These are phyloP conservation scores for Drosophila ambigua DNA, from an alignment of 1,140 invertebrate species.

Conservation along the genomic window DNA sequence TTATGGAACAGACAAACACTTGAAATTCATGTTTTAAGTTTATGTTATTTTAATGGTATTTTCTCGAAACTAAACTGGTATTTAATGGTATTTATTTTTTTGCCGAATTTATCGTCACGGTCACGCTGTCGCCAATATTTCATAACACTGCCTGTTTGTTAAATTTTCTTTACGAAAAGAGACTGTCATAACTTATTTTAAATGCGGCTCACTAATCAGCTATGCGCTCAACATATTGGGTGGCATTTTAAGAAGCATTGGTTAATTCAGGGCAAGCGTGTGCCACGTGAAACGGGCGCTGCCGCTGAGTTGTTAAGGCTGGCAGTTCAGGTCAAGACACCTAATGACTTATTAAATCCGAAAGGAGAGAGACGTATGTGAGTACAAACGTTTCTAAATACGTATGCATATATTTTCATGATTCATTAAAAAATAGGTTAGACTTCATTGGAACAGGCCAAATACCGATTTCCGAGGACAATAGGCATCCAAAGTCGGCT, in stretches of 20 bases:
- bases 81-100: no score
- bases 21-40: no score
- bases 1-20: no score
- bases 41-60: no score
- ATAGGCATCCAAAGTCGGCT: conserved; percentile 88
- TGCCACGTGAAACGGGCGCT: conserved; percentile 84
- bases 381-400: conserved; percentile 43
- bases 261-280: conserved; percentile 86
- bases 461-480: conserved; percentile 82
- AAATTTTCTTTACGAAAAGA: conserved; percentile 23
- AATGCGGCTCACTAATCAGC: conserved; percentile 87
- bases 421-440: conserved; percentile 71
- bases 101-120: no score
- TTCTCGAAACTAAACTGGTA: no score
- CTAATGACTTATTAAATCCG: conserved; percentile 47
- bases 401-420: background rate
- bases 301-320: conserved; percentile 84
- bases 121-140: conserved; percentile 15
- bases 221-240: conserved; percentile 88
- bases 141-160: conserved; percentile 20
- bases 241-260: conserved; percentile 89
- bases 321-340: conserved; percentile 49
- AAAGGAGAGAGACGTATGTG: conserved; percentile 25
- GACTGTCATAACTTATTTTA: conserved; percentile 48
- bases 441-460: conserved; percentile 84